Conservation (phyloP, 2,797 vertebrate species). For the Ficedula albicollis region DNA sequence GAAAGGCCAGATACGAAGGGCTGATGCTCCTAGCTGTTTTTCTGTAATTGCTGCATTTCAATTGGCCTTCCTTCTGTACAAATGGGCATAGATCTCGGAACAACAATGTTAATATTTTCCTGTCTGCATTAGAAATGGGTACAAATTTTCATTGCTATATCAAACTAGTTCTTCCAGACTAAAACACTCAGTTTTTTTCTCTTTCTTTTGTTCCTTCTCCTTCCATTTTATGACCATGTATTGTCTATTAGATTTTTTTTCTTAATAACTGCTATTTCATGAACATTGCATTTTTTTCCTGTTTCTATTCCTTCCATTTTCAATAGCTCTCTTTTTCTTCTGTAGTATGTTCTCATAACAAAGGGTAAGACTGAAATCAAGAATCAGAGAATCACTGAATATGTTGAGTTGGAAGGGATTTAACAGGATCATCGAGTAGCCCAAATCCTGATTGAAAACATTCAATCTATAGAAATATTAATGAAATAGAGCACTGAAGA, state of each 20-base stretch:
- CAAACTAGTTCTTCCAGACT: background rate
- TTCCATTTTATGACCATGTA: background rate
- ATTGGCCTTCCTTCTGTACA: background rate
- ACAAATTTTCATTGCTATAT: background rate
- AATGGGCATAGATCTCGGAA: background rate
- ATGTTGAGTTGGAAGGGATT: background rate
- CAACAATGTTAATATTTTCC: background rate
- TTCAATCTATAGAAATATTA: background rate
- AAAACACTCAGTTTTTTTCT: background rate
- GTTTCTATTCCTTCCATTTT: background rate
- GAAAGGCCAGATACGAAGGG: background rate
- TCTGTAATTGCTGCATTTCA: background rate
- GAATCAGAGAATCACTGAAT: background rate
- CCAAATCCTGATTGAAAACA: background rate
- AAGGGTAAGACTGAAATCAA: background rate
- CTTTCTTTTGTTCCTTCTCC: background rate
- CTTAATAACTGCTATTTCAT: background rate
- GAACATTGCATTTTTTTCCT: background rate
- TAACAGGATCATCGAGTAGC: background rate
- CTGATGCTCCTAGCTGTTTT: background rate
- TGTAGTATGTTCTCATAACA: background rate
- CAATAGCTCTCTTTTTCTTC: background rate
- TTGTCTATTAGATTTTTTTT: background rate
- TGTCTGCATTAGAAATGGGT: background rate
- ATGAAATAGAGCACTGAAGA: background rate